Evolutionary conservation across 2,888 invertebrate species (phyloP).

Genomic region (Steromphala cineraria): DNA sequence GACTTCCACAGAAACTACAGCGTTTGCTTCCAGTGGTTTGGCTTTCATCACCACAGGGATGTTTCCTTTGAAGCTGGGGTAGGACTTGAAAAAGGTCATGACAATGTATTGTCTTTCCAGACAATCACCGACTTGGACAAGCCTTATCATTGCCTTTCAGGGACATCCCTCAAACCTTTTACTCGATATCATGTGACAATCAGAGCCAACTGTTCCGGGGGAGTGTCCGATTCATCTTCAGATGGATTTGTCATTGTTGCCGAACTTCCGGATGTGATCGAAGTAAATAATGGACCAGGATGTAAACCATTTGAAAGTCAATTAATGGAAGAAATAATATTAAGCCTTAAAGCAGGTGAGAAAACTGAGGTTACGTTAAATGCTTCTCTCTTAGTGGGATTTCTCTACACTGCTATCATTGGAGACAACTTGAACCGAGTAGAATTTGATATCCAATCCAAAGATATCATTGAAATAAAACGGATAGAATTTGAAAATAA

Average conservation of each 20-base stretch:
- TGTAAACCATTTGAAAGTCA: neutral
- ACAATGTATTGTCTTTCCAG: neutral
- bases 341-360: neutral
- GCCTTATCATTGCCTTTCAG: neutral
- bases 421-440: too few relatives aligned
- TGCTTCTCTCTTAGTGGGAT: too few relatives aligned
- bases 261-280: neutral
- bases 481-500: too few relatives aligned
- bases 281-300: neutral
- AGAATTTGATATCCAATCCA: too few relatives aligned
- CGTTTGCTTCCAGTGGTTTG: neutral
- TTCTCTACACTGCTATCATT: too few relatives aligned
- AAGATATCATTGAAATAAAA: too few relatives aligned
- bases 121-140: neutral
- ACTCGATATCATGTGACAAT: neutral
- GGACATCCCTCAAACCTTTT: neutral
- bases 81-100: neutral
- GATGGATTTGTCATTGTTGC: conserved; percentile 5
- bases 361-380: neutral
- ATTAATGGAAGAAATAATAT: neutral
- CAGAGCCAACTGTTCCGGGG: neutral
- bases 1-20: neutral
- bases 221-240: neutral
- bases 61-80: neutral
- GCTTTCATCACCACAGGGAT: neutral